A percentile compares a stretch with the other conserved stretches of the same genome.
Evolutionary conservation across 2,113 vertebrate genomes (phyloP).

Genomic region (Ifrita kowaldi): DNA sequence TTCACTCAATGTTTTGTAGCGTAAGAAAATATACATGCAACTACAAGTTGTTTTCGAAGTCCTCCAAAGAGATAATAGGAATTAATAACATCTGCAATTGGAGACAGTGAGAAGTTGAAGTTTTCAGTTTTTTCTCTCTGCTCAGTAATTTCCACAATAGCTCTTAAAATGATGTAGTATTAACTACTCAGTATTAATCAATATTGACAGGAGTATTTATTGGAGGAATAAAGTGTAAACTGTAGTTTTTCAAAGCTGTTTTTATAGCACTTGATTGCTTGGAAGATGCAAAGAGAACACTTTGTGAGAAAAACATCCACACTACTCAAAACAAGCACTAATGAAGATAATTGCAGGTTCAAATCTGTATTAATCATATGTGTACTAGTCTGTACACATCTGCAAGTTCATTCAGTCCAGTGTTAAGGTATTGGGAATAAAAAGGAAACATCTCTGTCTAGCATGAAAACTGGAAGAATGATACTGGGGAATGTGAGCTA

Average conservation of each 20-base stretch:
- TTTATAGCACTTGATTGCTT: background rate
- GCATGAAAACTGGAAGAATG: background rate
- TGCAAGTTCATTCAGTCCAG: background rate
- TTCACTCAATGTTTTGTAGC: background rate
- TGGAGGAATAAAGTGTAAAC: background rate
- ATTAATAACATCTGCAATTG: background rate
- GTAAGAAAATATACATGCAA: background rate
- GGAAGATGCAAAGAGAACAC: background rate
- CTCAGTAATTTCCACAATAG: background rate
- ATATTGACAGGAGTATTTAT: background rate
- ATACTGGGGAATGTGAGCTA: background rate
- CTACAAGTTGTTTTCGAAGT: background rate
- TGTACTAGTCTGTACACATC: background rate
- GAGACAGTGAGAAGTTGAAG: background rate
- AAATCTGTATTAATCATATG: background rate
- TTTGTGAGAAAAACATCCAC: constrained; percentile 2
- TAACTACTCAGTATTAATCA: background rate
- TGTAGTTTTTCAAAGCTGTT: background rate
- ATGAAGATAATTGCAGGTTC: background rate
- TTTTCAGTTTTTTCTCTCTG: background rate
- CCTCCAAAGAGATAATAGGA: background rate
- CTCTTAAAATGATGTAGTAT: background rate
- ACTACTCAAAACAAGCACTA: constrained; percentile 25
- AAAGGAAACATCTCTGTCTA: background rate
- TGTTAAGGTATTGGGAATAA: background rate